Evolutionary conservation across 2,888 invertebrate genomes (phyloP).

Genomic region (Lissonota sp.): DNA sequence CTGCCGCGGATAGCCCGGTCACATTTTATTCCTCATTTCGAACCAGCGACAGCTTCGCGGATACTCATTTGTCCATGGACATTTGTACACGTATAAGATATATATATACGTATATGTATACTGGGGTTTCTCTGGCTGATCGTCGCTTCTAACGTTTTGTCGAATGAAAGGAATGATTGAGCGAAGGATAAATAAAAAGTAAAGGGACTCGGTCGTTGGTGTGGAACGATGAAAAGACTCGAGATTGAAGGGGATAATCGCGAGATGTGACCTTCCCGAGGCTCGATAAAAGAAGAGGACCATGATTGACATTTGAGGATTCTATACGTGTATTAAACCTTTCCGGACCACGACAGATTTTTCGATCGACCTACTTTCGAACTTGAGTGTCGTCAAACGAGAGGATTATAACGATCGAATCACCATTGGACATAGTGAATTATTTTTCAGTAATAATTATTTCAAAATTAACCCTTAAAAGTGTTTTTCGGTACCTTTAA

Average conservation of each 20-base stretch:
- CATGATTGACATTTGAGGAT: conserved; percentile 47
- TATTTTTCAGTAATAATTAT: too few relatives aligned
- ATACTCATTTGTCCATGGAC: conserved; percentile 13
- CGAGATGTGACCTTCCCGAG: conserved; percentile 37
- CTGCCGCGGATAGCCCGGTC: conserved; percentile 19
- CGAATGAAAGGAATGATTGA: conserved; percentile 64
- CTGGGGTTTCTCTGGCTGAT: background rate
- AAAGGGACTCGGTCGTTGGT: conserved; percentile 27
- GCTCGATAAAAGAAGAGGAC: conserved; percentile 19
- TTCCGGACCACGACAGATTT: conserved; percentile 5
- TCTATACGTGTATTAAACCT: conserved; percentile 1
- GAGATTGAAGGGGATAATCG: conserved; percentile 12
- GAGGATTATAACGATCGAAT: too few relatives aligned
- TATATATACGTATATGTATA: conserved; percentile 5
- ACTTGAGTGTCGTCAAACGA: background rate
- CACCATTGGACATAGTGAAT: too few relatives aligned
- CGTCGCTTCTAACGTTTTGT: conserved; percentile 50
- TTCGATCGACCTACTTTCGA: background rate
- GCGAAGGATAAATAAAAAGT: conserved; percentile 40
- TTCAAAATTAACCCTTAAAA: too few relatives aligned
- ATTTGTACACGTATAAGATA: background rate
- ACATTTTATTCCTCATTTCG: conserved; percentile 38
- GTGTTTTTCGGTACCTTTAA: too few relatives aligned
- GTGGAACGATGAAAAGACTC: conserved; percentile 38
- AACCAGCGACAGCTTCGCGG: conserved; percentile 25